A percentile compares a stretch with the other conserved stretches of the same genome.
Evolutionary conservation across 1,140 invertebrate genomes (phyloP).

Genomic region (Drosophila guanche): DNA sequence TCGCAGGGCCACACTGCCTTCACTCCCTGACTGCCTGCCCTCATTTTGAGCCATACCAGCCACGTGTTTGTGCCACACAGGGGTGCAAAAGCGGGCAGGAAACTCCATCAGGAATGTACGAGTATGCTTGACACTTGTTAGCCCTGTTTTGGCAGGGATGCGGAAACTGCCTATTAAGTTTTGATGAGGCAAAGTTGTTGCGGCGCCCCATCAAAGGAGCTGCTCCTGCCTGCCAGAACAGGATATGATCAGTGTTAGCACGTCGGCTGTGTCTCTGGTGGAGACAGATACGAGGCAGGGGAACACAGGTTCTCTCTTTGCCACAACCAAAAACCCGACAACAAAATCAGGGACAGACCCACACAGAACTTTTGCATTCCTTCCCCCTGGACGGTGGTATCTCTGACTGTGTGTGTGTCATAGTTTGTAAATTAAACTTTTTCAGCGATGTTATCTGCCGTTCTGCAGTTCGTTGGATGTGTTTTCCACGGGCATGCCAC

Average conservation of each 20-base stretch:
- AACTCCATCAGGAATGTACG: constrained; percentile 16
- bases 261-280: constrained; percentile 33
- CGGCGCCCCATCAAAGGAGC: constrained; percentile 30
- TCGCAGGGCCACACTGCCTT: constrained; percentile 18
- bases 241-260: constrained; percentile 68
- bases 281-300: not conserved
- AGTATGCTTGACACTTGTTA: constrained; percentile 66
- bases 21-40: not conserved
- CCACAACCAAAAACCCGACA: constrained; percentile 13
- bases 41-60: constrained; percentile 45
- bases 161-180: constrained; percentile 75
- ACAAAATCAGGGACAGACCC: constrained; percentile 49
- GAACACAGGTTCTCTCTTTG: constrained; percentile 4
- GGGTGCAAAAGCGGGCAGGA: too few relatives aligned
- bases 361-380: constrained; percentile 39
- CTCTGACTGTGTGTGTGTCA: constrained; percentile 15
- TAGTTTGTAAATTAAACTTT: constrained; percentile 46
- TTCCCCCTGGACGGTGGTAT: not conserved
- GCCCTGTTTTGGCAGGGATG: constrained; percentile 50
- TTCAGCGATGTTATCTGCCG: constrained; percentile 17
- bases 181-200: constrained; percentile 63
- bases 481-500: constrained; percentile 1
- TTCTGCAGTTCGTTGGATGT: not conserved
- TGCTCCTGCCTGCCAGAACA: constrained; percentile 33
- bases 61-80: constrained; percentile 20